phyloP scores from a whole-genome alignment of 2,888 invertebrate genomes.

The Sipha maydis region DNA sequence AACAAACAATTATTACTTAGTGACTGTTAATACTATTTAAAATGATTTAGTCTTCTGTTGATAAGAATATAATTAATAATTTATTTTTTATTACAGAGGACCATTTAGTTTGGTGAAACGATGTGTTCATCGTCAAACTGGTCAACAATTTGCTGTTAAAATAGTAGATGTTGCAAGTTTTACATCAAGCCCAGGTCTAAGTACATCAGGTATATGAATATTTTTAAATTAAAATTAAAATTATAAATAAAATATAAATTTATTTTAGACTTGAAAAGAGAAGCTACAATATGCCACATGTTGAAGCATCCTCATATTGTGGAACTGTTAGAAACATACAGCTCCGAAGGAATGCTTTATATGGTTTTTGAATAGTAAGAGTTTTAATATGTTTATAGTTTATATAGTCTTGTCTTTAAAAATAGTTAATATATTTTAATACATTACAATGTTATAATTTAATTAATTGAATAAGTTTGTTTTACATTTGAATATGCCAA shows the following conservation, averaged over 20 bases:
- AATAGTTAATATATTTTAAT: neutral
- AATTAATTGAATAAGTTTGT: neutral
- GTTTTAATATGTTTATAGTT: conserved; percentile 61
- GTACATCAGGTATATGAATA: conserved; percentile 83
- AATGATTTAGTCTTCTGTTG: neutral
- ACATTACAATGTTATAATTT: neutral
- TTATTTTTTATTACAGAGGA: conserved; percentile 75
- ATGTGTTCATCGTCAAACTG: conserved; percentile 93
- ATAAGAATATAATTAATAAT: conserved; percentile 12
- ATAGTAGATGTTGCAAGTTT: conserved; percentile 98
- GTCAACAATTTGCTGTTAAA: conserved; percentile 97
- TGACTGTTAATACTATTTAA: neutral
- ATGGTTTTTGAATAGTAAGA: conserved; percentile 99
- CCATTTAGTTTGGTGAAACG: conserved; percentile 96
- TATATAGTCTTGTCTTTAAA: neutral
- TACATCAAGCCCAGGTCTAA: conserved; percentile 94
- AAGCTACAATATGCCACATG: conserved; percentile 99
- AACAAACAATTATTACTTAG: neutral
- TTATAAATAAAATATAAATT: conserved; percentile 6
- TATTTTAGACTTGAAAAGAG: conserved; percentile 90
- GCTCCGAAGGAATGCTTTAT: conserved; percentile 97
- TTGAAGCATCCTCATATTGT: conserved; percentile 99
- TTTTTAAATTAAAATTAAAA: neutral
- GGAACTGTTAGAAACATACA: conserved; percentile 96
- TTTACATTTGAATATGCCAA: neutral